phyloP scores from a whole-genome alignment of 2,797 vertebrate species.

The Helarctos malayanus region DNA sequence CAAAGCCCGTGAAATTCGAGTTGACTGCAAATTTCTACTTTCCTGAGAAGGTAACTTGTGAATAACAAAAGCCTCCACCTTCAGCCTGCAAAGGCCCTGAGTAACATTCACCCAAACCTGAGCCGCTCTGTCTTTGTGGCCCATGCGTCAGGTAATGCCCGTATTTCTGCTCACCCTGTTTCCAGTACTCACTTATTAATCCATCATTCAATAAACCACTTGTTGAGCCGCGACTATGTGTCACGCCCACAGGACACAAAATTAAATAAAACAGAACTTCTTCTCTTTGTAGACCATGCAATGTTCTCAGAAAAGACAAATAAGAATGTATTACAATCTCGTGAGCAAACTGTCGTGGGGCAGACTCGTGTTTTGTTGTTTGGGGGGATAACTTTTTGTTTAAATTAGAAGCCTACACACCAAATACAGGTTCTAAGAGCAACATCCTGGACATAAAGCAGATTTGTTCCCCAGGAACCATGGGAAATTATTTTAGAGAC shows the following conservation, averaged over 20 bases:
- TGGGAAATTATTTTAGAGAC: constrained; percentile 1
- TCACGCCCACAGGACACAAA: neutral
- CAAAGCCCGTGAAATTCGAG: neutral
- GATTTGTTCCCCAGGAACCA: neutral
- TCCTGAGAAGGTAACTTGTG: neutral
- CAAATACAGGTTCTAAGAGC: neutral
- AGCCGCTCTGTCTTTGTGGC: neutral
- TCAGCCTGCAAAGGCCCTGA: neutral
- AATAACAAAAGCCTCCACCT: neutral
- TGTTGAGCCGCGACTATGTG: neutral
- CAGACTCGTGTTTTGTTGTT: constrained; percentile 6
- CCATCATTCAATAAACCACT: neutral
- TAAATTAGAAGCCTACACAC: neutral
- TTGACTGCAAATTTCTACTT: constrained; percentile 25
- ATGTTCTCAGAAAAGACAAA: neutral
- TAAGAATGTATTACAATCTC: neutral
- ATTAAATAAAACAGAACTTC: constrained; percentile 23
- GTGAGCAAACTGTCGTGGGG: neutral
- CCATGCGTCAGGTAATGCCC: neutral
- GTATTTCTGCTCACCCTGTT: neutral
- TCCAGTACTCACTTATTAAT: neutral
- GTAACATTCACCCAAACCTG: neutral
- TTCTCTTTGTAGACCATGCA: neutral
- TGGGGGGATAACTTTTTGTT: neutral
- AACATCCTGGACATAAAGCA: neutral